Base-by-base conservation (phyloP, 2,888 invertebrate species). In the Patella caerulea region DNA sequence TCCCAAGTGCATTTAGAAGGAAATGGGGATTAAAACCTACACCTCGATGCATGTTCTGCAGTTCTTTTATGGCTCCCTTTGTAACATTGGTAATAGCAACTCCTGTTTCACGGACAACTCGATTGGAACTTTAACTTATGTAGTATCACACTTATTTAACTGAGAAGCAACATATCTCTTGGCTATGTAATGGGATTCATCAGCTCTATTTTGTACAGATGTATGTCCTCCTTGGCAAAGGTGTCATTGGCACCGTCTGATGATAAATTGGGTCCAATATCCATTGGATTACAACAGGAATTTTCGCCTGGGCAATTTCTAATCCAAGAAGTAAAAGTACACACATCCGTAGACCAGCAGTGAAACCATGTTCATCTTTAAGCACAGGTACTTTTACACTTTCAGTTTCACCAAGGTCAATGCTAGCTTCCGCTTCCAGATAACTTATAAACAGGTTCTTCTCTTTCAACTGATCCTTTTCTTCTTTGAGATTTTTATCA, bases 91-190 rank as follows among this genome's bases (percentile, higher is more conserved):
- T 65, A 17, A 81, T 81, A 3, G 76, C 65, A 15, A 9, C 59
- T 12, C 76, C 78, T 45, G 76, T 79, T 76, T 81, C 79, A 72
- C 75, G 54, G 45, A 76, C 76, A n/a, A n/a, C n/a, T n/a, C n/a
- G n/a, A n/a, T n/a, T n/a, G n/a, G n/a, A n/a, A n/a, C n/a, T n/a
- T n/a, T n/a, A n/a, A n/a, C n/a, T n/a, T n/a, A n/a, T n/a, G n/a
- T 29, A 76, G 12, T 74, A 73, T 75, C 56, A 5, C 17, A 19
- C 0, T 70, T 54, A 19, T 56, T 29, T 17, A 82, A 12, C 34
- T 71, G 75, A 54, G 75, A 59, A 2, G 80, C 55, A 17, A 79
- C 76, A 11, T 72, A 80, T 14, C 74, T 75, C 55, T 81, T 82
- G 15, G 75, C 78, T 11, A 81, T 71, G 73, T 3, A 81, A 19